Percentiles rank a stretch among this genome's conserved stretches.
Conservation (phyloP, 2,888 invertebrate species). For the Malacosoma neustria region DNA sequence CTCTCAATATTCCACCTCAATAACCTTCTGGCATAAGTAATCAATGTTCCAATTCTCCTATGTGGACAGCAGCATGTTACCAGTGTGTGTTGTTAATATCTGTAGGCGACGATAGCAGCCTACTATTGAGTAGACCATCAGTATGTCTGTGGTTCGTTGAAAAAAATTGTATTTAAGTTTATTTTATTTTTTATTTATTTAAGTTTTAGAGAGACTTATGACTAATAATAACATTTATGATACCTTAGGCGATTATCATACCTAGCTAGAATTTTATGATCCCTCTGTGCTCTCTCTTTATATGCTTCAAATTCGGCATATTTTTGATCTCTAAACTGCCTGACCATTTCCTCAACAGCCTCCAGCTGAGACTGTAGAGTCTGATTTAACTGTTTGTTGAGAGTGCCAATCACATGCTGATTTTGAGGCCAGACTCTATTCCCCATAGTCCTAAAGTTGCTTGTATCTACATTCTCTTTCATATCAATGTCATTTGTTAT, state of each 20-base stretch:
- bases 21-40: too few species aligned
- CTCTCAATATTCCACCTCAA: too few species aligned
- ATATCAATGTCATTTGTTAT: slow-evolving; percentile 65
- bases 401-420: slow-evolving; percentile 71
- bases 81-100: too few species aligned
- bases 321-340: slow-evolving; percentile 83
- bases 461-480: slow-evolving; percentile 64
- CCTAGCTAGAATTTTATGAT: slow-evolving; percentile 80
- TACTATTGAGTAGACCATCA: too few species aligned
- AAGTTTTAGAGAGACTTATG: too few species aligned
- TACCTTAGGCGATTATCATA: slow-evolving; percentile 36
- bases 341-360: slow-evolving; percentile 83
- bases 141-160: too few species aligned
- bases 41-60: too few species aligned
- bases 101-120: too few species aligned
- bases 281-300: slow-evolving; percentile 81
- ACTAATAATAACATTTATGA: too few species aligned
- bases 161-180: too few species aligned
- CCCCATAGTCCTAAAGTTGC: slow-evolving; percentile 41
- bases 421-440: slow-evolving; percentile 58
- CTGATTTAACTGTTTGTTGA: slow-evolving; percentile 80
- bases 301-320: slow-evolving; percentile 83
- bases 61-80: too few species aligned
- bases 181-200: too few species aligned
- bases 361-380: slow-evolving; percentile 81